Percentiles rank a stretch among this genome's conserved stretches.
These are phyloP conservation scores for Andricus quercusramuli DNA, from an alignment of 2,888 invertebrate species.

Conservation along the genomic window DNA sequence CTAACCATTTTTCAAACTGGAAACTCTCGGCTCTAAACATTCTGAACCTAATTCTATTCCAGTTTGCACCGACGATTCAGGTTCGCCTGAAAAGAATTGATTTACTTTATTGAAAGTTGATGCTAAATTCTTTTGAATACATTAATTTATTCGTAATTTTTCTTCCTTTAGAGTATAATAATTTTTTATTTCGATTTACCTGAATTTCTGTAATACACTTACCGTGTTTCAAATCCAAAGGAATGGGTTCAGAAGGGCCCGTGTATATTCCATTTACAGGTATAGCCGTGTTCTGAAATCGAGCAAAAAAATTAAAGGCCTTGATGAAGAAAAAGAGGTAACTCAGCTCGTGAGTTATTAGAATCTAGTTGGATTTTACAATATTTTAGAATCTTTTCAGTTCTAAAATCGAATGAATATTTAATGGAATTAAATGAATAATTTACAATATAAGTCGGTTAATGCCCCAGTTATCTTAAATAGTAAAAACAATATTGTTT, in stretches of 20 bases:
- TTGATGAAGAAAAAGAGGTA: neutral
- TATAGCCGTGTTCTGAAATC: conserved; percentile 90
- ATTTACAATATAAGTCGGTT: no score
- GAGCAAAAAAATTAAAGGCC: conserved; percentile 46
- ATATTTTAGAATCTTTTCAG: neutral
- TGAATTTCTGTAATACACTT: neutral
- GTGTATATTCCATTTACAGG: conserved; percentile 94
- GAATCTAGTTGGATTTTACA: neutral
- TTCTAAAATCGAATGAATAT: no score
- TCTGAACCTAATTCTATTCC: conserved; percentile 85
- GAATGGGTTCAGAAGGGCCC: conserved; percentile 80
- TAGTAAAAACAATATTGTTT: no score
- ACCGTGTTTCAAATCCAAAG: conserved; percentile 73
- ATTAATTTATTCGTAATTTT: neutral
- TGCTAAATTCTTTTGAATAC: neutral
- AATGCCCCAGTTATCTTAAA: no score
- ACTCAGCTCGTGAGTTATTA: neutral
- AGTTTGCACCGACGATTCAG: conserved; percentile 78
- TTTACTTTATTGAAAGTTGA: neutral
- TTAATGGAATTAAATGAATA: no score
- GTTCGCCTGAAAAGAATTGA: conserved; percentile 58
- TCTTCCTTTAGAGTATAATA: neutral
- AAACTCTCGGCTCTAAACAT: conserved; percentile 80
- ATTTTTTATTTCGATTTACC: neutral
- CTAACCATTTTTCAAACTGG: conserved; percentile 68